These are phyloP conservation scores for Neopipo cinnamomea DNA, from an alignment of 2,113 vertebrate genomes.

Conservation along the genomic window DNA sequence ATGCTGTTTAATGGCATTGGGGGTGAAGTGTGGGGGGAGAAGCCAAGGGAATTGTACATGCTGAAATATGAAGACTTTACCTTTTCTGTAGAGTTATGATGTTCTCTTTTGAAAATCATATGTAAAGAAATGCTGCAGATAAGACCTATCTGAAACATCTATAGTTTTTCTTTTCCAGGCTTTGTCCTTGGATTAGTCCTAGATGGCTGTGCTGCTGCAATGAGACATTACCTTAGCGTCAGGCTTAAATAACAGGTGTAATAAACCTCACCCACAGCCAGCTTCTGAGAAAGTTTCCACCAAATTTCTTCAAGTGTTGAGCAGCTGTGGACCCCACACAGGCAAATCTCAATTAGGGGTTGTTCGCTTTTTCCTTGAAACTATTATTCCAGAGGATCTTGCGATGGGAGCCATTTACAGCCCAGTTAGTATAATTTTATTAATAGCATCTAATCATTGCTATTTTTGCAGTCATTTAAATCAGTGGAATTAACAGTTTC, in stretches of 20 bases:
- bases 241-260: not conserved
- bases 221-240: not conserved
- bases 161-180: not conserved
- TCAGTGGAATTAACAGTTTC: not conserved
- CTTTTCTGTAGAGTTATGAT: not conserved
- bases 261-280: not conserved
- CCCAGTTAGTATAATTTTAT: not conserved
- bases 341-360: not conserved
- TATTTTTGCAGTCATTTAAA: not conserved
- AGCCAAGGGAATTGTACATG: not conserved
- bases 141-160: not conserved
- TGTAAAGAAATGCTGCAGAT: not conserved
- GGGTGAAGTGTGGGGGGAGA: not conserved
- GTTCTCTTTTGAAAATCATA: not conserved
- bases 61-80: not conserved
- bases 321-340: not conserved
- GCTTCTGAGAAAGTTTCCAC: not conserved
- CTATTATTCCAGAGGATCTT: not conserved
- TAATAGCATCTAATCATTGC: not conserved
- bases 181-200: not conserved
- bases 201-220: not conserved
- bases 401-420: not conserved
- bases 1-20: not conserved
- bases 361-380: fast-evolving
- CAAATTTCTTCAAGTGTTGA: not conserved